These are phyloP conservation scores for Archivesica marissinica DNA, from an alignment of 1,140 invertebrate genomes.

Conservation along the genomic window DNA sequence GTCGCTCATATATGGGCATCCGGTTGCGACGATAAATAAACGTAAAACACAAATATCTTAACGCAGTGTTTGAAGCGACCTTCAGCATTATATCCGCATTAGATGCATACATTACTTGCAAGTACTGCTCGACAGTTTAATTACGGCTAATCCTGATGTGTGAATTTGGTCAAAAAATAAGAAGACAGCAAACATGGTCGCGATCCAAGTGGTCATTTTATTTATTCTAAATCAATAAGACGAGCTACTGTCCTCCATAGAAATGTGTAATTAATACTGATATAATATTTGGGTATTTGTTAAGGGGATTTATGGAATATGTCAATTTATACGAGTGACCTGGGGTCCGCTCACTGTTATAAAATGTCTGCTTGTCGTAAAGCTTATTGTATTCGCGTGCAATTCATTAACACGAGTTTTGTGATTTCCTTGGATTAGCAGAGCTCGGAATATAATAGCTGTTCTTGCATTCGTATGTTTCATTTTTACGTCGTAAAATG, in stretches of 20 bases:
- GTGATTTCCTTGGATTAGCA: neutral
- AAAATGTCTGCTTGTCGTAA: neutral
- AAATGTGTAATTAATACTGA: constrained; percentile 49
- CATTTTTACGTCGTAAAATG: no score
- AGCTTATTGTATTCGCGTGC: neutral
- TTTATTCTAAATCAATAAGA: constrained; percentile 44
- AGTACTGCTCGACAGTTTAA: constrained; percentile 3
- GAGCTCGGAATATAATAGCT: neutral
- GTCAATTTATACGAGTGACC: constrained; percentile 34
- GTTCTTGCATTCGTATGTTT: no score
- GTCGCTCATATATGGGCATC: no score
- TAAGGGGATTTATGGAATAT: constrained; percentile 34
- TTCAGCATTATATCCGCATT: no score
- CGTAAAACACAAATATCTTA: no score
- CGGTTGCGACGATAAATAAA: no score
- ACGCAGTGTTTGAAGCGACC: no score
- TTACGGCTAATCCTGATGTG: constrained; percentile 20
- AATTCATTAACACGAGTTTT: neutral
- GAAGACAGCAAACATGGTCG: constrained; percentile 20
- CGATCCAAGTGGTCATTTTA: constrained; percentile 41
- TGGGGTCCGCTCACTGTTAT: neutral
- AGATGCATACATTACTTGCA: neutral
- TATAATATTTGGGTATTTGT: constrained; percentile 49
- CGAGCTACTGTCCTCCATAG: constrained; percentile 32
- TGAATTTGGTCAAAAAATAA: constrained; percentile 21